Percentiles rank a stretch among this genome's conserved stretches.
Conservation (phyloP, 53 echinoderm and acorn worm species). For the Apostichopus leukothele region DNA sequence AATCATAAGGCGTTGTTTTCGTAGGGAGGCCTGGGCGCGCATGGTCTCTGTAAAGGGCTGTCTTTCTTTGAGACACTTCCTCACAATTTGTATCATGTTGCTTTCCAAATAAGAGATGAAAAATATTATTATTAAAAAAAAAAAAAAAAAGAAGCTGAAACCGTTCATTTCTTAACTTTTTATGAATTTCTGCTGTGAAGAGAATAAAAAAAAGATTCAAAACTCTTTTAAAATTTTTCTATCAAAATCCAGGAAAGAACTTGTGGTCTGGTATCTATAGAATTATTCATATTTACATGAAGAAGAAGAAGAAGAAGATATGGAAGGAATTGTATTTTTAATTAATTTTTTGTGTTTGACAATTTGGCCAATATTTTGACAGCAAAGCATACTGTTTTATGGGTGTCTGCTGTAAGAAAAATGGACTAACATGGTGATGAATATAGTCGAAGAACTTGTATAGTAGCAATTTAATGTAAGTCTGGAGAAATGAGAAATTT, state of each 20-base stretch:
- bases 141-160: too few relatives aligned
- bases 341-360: too few relatives aligned
- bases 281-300: background rate
- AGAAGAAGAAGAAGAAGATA: too few relatives aligned
- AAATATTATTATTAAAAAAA: too few relatives aligned
- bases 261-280: background rate
- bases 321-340: too few relatives aligned
- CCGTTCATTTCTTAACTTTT: too few relatives aligned
- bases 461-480: conserved; percentile 25
- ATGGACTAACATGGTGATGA: background rate
- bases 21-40: background rate
- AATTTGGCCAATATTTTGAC: too few relatives aligned
- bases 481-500: conserved; percentile 15
- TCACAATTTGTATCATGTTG: background rate
- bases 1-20: background rate
- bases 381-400: too few relatives aligned
- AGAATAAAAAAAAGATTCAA: background rate
- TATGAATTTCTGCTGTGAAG: background rate
- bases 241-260: background rate
- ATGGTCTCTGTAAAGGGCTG: background rate
- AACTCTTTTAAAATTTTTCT: background rate
- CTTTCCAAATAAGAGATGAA: too few relatives aligned
- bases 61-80: background rate
- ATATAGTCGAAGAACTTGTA: conserved; percentile 8
- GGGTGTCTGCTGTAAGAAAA: background rate